These are phyloP conservation scores for Erpetoichthys calabaricus DNA, from an alignment of 2,797 vertebrate species.

Conservation along the genomic window DNA sequence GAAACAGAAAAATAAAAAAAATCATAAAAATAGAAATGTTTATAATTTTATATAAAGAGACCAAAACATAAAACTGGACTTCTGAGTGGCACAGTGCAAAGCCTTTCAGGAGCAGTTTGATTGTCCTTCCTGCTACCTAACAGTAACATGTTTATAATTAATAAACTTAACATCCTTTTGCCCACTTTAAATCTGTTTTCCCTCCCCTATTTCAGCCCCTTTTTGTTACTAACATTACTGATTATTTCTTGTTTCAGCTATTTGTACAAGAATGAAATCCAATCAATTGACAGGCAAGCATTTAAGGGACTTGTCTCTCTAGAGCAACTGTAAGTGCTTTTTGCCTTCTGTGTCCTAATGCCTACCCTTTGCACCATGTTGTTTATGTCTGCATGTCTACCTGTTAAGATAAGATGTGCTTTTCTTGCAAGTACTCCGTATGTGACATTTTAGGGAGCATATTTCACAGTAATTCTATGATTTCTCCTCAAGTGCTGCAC, in stretches of 20 bases:
- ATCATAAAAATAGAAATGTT: too few relatives aligned
- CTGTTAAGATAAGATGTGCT: conserved; percentile 28
- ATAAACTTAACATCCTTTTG: too few relatives aligned
- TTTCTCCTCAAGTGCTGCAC: not conserved
- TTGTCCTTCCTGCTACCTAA: too few relatives aligned
- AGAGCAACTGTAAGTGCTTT: conserved; percentile 98
- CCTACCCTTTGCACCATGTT: conserved; percentile 26
- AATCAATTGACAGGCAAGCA: conserved; percentile 97
- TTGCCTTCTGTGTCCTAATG: conserved; percentile 33
- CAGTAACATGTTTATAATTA: too few relatives aligned
- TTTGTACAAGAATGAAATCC: conserved; percentile 99
- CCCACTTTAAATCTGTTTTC: not conserved
- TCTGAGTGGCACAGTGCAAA: too few relatives aligned
- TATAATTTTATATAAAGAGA: too few relatives aligned
- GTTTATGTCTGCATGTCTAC: conserved; percentile 27
- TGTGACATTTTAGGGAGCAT: not conserved
- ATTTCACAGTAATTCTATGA: not conserved
- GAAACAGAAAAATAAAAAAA: too few relatives aligned
- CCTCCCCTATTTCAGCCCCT: conserved; percentile 19
- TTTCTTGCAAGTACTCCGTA: conserved; percentile 59
- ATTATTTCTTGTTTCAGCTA: conserved; percentile 96
- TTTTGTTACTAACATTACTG: conserved; percentile 70
- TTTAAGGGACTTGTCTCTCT: conserved; percentile 99
- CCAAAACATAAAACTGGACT: too few relatives aligned
- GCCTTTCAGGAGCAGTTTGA: too few relatives aligned